Evolutionary conservation across 2,797 vertebrate genomes (phyloP), one percentile per base, ranked within the genome.

Genomic region (Gymnopithys bicolor): DNA sequence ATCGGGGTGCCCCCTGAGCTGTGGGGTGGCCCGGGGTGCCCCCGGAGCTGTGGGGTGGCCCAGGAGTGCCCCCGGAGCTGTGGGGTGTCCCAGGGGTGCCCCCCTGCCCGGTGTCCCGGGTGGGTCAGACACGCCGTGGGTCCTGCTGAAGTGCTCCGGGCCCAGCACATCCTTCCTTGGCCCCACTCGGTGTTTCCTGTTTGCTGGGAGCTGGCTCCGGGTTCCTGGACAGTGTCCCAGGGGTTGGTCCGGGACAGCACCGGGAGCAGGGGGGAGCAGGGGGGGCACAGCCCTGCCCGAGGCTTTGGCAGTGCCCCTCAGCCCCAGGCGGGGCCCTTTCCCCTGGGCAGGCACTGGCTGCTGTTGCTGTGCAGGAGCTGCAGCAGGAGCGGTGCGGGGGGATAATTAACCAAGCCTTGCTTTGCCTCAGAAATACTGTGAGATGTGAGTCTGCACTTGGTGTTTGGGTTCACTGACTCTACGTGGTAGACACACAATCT

Each of bases 401-500:
- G 23, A 16, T 80, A 83, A 39, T 70, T 37, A 37, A 10, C 28
- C 46, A 24, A 78, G 32, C 11, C 28, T 21, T 43, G 10, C 6
- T 88, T 51, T 76, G 67, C 32, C 53, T 32, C 43, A 55, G 56
- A 60, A 77, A 15, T 11, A 37, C 37, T 37, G 37, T 37, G 37
- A 37, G 37, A 37, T 37, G 37, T 37, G 37, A 37, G 37, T 37
- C 37, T 37, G 37, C n/a, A 4, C 46, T 53, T 19, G 18, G 28
- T 71, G 51, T 66, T 91, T 59, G 35, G 27, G 27, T 48, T 88
- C 19, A 3, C 48, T 89, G 30, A 16, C 52, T 90, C 0, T 73
- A 21, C 0, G 7, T 45, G 35, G 14, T 4, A 64, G 19, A 32
- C 3, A 6, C 3, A 0, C 0, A 1, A 10, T n/a, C 37, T 9